Conservation (phyloP, 1,140 invertebrate genomes). For the Tenebrio molitor region DNA sequence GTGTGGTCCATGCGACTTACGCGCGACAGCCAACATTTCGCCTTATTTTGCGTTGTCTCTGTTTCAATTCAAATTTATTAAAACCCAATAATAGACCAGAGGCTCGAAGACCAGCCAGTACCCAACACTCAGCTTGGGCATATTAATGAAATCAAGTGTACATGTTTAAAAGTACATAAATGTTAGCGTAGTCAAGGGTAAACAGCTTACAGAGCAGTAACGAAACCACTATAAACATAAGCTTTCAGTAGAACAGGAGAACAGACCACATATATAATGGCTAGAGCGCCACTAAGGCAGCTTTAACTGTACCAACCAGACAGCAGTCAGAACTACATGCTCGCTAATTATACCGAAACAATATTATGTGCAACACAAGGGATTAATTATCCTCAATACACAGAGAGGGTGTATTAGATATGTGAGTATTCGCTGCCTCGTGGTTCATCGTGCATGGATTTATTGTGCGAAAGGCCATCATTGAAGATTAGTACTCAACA, state of each 20-base stretch:
- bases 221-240: slow-evolving; percentile 46
- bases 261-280: slow-evolving; percentile 51
- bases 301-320: slow-evolving; percentile 50
- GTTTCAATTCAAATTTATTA: slow-evolving; percentile 15
- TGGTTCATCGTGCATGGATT: slow-evolving; percentile 23
- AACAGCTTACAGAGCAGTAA: slow-evolving; percentile 46
- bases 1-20: slow-evolving; percentile 53
- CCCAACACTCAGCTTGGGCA: background rate
- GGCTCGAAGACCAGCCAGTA: background rate
- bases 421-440: slow-evolving; percentile 26
- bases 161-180: slow-evolving; percentile 42
- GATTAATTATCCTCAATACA: slow-evolving; percentile 62
- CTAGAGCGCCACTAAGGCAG: slow-evolving; percentile 47
- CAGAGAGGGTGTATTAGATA: slow-evolving; percentile 53
- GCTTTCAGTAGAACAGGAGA: slow-evolving; percentile 50
- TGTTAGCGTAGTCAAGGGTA: slow-evolving; percentile 28
- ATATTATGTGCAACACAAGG: slow-evolving; percentile 61
- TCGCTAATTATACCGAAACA: slow-evolving; percentile 62
- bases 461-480: slow-evolving; percentile 13
- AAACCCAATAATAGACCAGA: slow-evolving; percentile 11
- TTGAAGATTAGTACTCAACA: too few species aligned
- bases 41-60: slow-evolving; percentile 4
- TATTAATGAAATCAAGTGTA: slow-evolving; percentile 45
- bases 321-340: slow-evolving; percentile 56
- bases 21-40: slow-evolving; percentile 20